phyloP scores from a whole-genome alignment of 2,113 vertebrate species.

The Gallinago media region DNA sequence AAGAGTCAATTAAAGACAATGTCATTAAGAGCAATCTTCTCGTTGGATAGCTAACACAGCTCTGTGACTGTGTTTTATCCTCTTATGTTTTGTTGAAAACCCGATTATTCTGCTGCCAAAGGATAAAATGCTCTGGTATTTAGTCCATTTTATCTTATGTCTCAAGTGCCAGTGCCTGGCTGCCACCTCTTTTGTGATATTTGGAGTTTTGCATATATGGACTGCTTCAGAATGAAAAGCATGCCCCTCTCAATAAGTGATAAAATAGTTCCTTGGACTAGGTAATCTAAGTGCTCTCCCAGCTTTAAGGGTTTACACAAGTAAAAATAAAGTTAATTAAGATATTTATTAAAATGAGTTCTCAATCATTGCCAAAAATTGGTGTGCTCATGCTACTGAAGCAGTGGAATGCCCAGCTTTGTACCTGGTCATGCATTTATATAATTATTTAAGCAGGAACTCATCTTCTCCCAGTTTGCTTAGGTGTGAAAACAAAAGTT shows the following conservation, averaged over 20 bases:
- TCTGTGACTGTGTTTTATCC: neutral
- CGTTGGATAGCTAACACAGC: neutral
- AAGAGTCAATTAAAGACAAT: neutral
- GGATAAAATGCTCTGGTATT: neutral
- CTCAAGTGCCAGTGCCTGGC: neutral
- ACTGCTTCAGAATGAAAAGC: neutral
- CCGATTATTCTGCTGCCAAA: constrained; percentile 20
- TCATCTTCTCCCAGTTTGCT: neutral
- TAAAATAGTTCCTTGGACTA: neutral
- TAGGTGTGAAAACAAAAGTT: neutral
- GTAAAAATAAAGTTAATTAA: neutral
- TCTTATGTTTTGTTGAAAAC: neutral
- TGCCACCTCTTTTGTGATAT: neutral
- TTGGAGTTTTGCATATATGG: neutral
- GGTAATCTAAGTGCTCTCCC: neutral
- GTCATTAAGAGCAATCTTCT: neutral
- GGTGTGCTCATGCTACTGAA: neutral
- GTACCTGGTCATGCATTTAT: neutral
- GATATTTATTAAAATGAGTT: neutral
- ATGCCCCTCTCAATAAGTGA: neutral
- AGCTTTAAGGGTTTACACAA: neutral
- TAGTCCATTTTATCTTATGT: neutral
- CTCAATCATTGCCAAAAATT: neutral
- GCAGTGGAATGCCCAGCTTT: neutral
- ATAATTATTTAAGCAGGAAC: neutral